Conservation (phyloP, 2,888 invertebrate species). For the Lasioglossum villosulum region DNA sequence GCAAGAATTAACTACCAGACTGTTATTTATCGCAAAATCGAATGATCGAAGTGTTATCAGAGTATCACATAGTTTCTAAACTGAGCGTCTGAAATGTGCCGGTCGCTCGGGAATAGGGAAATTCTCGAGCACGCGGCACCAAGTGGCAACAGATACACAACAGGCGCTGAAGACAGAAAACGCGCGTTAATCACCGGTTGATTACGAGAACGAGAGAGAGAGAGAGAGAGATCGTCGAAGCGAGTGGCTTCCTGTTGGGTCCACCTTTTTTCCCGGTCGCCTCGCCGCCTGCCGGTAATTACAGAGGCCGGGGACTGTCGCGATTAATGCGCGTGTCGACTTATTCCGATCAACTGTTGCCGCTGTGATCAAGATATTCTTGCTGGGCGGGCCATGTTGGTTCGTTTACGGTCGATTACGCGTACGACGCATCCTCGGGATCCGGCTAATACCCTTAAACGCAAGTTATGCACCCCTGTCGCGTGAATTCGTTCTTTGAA, state of each 20-base stretch:
- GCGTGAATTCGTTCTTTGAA: slow-evolving; percentile 14
- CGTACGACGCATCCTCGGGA: slow-evolving; percentile 9
- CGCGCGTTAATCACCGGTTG: not conserved
- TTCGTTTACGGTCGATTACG: slow-evolving; percentile 51
- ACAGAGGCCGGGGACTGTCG: slow-evolving; percentile 29
- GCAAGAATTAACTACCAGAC: not conserved
- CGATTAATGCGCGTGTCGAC: slow-evolving; percentile 50
- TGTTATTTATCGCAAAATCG: not conserved
- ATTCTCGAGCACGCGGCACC: not conserved
- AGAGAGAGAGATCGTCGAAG: not conserved
- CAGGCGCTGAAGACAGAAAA: not conserved
- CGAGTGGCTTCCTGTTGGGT: slow-evolving; percentile 1
- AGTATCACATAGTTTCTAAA: no score
- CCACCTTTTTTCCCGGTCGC: not conserved
- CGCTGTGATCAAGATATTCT: slow-evolving; percentile 54
- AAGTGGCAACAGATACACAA: not conserved
- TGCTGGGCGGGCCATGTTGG: slow-evolving; percentile 11
- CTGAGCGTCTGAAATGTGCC: not conserved
- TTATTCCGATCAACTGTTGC: slow-evolving; percentile 42
- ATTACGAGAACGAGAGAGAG: not conserved
- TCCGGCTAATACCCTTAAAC: not conserved
- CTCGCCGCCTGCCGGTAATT: slow-evolving; percentile 32
- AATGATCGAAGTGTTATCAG: not conserved
- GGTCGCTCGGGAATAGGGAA: not conserved
- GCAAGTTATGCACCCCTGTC: slow-evolving; percentile 26